Conservation (phyloP, 2,113 vertebrate genomes). For the Hippolais icterina region DNA sequence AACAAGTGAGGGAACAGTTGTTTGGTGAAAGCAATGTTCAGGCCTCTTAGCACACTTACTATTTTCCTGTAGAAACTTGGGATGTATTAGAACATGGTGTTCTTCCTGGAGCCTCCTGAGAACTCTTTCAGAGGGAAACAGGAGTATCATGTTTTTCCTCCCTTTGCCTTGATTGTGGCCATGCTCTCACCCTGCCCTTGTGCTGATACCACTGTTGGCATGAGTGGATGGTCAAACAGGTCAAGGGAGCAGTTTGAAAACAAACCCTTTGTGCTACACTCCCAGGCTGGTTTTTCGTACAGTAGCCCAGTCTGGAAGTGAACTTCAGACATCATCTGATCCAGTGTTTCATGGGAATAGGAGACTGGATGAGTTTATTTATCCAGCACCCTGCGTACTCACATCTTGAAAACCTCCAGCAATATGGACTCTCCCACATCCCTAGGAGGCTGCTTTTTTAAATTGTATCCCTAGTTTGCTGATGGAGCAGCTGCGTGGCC, state of each 20-base stretch:
- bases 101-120: background rate
- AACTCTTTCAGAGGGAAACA: background rate
- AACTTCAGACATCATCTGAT: background rate
- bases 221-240: background rate
- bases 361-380: background rate
- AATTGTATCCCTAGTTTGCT: background rate
- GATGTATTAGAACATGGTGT: background rate
- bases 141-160: background rate
- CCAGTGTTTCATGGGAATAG: accelerated
- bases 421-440: background rate
- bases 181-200: background rate
- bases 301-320: background rate
- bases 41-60: background rate
- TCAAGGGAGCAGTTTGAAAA: background rate
- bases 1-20: background rate
- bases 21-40: background rate
- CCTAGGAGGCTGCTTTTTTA: background rate
- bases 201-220: background rate
- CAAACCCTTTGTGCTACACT: background rate
- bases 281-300: background rate
- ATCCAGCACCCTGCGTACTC: background rate
- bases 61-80: background rate
- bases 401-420: background rate
- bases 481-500: accelerated
- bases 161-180: background rate